A percentile compares a stretch with the other conserved stretches of the same genome.
These are phyloP conservation scores for Lepisosteus oculatus DNA, from an alignment of 2,113 vertebrate genomes.

Conservation along the genomic window DNA sequence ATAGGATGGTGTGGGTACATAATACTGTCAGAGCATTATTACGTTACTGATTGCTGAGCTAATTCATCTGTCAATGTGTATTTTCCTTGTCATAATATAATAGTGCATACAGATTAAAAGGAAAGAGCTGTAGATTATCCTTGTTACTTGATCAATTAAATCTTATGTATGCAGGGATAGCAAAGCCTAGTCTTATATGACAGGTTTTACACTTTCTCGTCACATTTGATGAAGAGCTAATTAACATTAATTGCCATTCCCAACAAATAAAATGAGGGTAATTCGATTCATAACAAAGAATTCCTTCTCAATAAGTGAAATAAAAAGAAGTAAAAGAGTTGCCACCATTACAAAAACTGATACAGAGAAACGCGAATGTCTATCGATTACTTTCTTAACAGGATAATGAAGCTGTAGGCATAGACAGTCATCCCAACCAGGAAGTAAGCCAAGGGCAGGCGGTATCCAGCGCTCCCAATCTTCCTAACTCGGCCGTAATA, in stretches of 20 bases:
- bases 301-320: background rate
- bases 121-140: too few relatives aligned
- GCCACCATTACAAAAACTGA: background rate
- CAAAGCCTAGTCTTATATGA: too few relatives aligned
- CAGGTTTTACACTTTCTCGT: too few relatives aligned
- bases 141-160: too few relatives aligned
- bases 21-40: too few relatives aligned
- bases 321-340: background rate
- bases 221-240: too few relatives aligned
- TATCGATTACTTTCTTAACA: constrained; percentile 86
- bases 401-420: constrained; percentile 95
- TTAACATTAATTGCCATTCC: background rate
- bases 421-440: constrained; percentile 97
- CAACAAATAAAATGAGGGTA: background rate
- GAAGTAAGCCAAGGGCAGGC: constrained; percentile 92
- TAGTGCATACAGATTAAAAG: too few relatives aligned
- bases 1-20: too few relatives aligned
- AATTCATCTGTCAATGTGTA: too few relatives aligned
- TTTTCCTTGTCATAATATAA: too few relatives aligned
- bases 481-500: constrained; percentile 87
- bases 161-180: too few relatives aligned
- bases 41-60: too few relatives aligned
- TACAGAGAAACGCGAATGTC: constrained; percentile 10
- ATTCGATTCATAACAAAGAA: background rate
- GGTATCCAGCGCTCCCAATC: constrained; percentile 87